Evolutionary conservation across 53 echinoderm and acorn worm genomes (phyloP), one percentile per base, ranked within the genome.

Genomic region (Antedon mediterranea): DNA sequence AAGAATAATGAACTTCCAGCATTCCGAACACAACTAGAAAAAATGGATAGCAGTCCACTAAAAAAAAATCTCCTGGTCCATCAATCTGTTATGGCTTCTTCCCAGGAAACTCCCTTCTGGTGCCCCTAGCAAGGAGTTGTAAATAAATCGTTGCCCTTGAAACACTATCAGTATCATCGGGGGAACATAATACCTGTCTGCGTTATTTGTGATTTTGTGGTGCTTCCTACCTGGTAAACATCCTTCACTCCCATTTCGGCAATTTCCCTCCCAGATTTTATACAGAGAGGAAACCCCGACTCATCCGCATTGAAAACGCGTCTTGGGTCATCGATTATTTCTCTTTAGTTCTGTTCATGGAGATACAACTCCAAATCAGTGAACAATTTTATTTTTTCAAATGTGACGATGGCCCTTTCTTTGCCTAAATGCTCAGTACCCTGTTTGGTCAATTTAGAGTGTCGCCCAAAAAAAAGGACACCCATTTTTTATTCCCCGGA

Each of bases 1-100:
- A 18, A 57, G 23, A 23, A 57, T 57, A 57, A 57, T 18, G 20
- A 82, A 82, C 3, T 29, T 9, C 34, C 71, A 32, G 70, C n/a
- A 43, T n/a, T 26, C 42, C 78, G 77, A 71, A 18, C 77, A 30
- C 0, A 30, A 32, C 18, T 71, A 77, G 0, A 34, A 4, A 32
- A 77, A 83, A 77, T 83, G 83, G 42, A 83, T 83, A 8, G 83
- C 77, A 4, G 34, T 31, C 83, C 83, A 83, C 28, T 83, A 77
- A 29, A 4, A 77, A 30, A 83, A 83, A 8, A 83, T 71, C 4
- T 71, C 78, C 6, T 28, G 31, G 8, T 83, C 83, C 9, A 83
- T 83, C 83, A 83, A 83, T 0, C 83, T 78, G 0, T 31, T 29
- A 30, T 71, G 31, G 42, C 77, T 83, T 28, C 83, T 71, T 33